Evolutionary conservation across 2,888 invertebrate species (phyloP).

Genomic region (Hololepta plana): DNA sequence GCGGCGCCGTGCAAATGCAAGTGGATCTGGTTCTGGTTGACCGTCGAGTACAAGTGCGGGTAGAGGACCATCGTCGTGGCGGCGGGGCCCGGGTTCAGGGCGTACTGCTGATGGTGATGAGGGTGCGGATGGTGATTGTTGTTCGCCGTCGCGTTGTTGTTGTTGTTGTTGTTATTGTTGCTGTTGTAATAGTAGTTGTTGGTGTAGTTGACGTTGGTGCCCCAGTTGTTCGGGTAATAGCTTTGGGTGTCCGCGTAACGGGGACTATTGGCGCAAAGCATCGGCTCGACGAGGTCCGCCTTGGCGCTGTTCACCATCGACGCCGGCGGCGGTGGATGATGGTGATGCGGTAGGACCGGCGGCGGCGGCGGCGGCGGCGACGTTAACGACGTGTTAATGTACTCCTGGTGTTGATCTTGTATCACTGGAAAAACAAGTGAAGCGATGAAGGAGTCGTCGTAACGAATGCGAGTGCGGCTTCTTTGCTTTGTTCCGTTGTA

Average conservation of each 20-base stretch:
- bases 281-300: constrained; percentile 20
- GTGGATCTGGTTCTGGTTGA: constrained; percentile 76
- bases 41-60: constrained; percentile 66
- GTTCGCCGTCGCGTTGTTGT: constrained; percentile 27
- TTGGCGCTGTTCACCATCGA: constrained; percentile 20
- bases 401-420: no score
- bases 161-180: constrained; percentile 52
- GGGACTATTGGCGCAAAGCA: constrained; percentile 17
- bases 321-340: constrained; percentile 19
- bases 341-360: not conserved
- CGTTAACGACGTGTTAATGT: constrained; percentile 1
- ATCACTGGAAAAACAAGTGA: no score
- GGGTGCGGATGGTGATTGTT: no score
- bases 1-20: constrained; percentile 50
- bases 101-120: constrained; percentile 43
- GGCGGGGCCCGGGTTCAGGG: constrained; percentile 32
- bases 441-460: no score
- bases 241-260: constrained; percentile 28
- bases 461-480: no score
- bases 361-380: not conserved
- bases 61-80: constrained; percentile 51
- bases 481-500: no score
- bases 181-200: constrained; percentile 30
- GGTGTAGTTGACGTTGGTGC: constrained; percentile 20
- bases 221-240: constrained; percentile 40